A percentile compares a stretch with the other conserved stretches of the same genome.
phyloP scores from a whole-genome alignment of 2,113 vertebrate species.

The Elanus axillaris region DNA sequence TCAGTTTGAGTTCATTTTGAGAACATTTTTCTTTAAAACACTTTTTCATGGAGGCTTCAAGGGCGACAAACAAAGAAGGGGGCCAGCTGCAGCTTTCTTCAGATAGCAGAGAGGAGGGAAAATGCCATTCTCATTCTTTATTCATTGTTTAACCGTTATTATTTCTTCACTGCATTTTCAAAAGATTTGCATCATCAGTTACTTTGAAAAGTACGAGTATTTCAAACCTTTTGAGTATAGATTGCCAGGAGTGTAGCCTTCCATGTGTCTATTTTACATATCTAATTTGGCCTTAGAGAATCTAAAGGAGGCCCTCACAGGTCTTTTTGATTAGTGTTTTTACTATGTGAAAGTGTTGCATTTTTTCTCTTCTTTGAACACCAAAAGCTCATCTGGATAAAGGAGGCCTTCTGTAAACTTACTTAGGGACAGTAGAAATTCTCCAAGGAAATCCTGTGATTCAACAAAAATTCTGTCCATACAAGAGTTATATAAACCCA shows the following conservation, averaged over 20 bases:
- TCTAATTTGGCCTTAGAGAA: background rate
- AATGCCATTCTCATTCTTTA: background rate
- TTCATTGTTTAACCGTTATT: background rate
- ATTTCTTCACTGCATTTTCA: background rate
- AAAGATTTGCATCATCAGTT: background rate
- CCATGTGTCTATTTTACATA: background rate
- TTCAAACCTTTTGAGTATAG: background rate
- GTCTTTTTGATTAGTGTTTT: background rate
- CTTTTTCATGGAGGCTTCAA: background rate
- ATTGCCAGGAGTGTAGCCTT: background rate
- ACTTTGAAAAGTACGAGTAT: background rate
- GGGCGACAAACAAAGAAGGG: background rate
- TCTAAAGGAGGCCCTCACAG: background rate
- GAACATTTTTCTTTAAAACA: background rate
- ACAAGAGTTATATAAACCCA: background rate
- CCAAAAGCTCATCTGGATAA: constrained; percentile 3
- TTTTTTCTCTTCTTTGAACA: constrained; percentile 44
- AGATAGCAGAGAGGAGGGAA: background rate
- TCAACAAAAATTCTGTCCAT: background rate
- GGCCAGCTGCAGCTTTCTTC: background rate
- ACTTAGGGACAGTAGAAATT: background rate
- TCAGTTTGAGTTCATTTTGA: background rate
- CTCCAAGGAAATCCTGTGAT: background rate
- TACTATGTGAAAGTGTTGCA: background rate
- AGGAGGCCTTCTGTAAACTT: background rate